Conservation (phyloP, 2,797 vertebrate species). For the Coregonus suidteri region DNA sequence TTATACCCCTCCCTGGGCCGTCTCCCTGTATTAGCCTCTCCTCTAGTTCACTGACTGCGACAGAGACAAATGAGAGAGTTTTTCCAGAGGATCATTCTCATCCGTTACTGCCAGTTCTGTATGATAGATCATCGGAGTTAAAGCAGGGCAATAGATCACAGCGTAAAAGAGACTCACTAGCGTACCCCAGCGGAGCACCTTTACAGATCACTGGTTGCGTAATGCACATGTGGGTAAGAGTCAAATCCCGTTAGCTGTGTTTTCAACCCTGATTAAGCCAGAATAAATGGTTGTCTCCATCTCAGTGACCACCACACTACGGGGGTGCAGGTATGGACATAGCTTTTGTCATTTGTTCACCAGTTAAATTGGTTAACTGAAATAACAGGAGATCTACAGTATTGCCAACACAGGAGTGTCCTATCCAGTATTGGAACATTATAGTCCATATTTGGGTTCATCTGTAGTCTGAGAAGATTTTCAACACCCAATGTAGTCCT, state of each 20-base stretch:
- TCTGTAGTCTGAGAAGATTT: neutral
- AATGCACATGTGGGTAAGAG: slow-evolving; percentile 79
- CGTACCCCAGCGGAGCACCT: slow-evolving; percentile 73
- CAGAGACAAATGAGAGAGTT: slow-evolving; percentile 88
- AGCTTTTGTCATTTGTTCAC: neutral
- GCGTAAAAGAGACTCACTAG: slow-evolving; percentile 78
- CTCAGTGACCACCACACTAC: slow-evolving; percentile 37
- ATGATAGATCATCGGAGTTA: slow-evolving; percentile 79
- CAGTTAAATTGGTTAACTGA: too few species aligned
- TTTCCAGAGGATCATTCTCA: slow-evolving; percentile 85
- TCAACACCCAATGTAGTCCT: neutral
- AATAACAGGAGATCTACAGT: neutral
- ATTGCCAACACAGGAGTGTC: neutral
- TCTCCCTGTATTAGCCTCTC: slow-evolving; percentile 84
- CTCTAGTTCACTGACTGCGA: slow-evolving; percentile 82
- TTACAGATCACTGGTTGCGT: slow-evolving; percentile 81
- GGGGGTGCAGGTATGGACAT: slow-evolving; percentile 26
- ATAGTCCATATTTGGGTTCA: neutral
- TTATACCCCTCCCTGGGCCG: slow-evolving; percentile 83
- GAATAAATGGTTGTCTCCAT: slow-evolving; percentile 70
- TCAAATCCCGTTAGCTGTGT: slow-evolving; percentile 72
- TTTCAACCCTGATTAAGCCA: slow-evolving; percentile 67
- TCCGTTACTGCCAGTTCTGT: slow-evolving; percentile 85
- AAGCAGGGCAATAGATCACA: slow-evolving; percentile 82
- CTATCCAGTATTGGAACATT: neutral